These are phyloP conservation scores for Rhynchotus rufescens DNA, from an alignment of 2,797 vertebrate species.

Conservation along the genomic window DNA sequence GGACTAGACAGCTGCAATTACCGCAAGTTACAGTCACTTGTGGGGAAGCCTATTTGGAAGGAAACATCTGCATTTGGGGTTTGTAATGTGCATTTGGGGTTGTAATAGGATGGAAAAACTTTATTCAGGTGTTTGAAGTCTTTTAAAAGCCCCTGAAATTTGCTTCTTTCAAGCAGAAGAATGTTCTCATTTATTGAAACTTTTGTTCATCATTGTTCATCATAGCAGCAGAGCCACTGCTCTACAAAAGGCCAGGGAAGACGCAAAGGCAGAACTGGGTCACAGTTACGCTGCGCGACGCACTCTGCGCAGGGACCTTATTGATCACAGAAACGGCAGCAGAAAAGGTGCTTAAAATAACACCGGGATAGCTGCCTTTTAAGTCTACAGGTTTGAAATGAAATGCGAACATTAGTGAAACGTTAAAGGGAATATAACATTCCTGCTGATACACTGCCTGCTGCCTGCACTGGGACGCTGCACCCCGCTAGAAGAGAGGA, in stretches of 20 bases:
- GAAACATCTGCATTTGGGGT: background rate
- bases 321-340: constrained; percentile 49
- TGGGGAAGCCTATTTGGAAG: background rate
- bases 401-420: constrained; percentile 6
- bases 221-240: background rate
- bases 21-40: background rate
- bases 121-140: background rate
- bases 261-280: constrained; percentile 63
- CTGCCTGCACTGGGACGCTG: background rate
- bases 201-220: background rate
- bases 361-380: background rate
- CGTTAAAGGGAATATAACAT: background rate
- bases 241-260: constrained; percentile 1
- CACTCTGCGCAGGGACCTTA: background rate
- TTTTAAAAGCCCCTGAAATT: background rate
- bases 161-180: background rate
- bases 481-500: background rate
- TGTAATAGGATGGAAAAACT: background rate
- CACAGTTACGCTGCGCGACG: constrained; percentile 8
- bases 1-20: background rate
- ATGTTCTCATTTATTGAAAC: background rate
- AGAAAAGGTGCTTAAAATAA: constrained; percentile 50
- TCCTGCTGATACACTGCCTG: background rate
- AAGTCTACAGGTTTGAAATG: constrained; percentile 18
- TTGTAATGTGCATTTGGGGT: no score